phyloP scores from a whole-genome alignment of 1,140 invertebrate genomes.

The Neodiprion pinetum region DNA sequence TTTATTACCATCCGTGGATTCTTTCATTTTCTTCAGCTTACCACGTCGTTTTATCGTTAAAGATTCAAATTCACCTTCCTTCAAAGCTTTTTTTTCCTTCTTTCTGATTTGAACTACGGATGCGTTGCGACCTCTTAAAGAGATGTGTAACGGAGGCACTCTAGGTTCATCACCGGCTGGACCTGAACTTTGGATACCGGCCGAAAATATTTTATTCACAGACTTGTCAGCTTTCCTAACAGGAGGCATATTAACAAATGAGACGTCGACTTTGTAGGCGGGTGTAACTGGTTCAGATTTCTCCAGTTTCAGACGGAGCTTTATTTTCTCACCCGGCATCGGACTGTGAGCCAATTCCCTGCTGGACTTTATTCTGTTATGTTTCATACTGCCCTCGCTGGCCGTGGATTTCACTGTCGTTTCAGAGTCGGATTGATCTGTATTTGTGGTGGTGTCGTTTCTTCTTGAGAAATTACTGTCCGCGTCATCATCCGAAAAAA shows the following conservation, averaged over 20 bases:
- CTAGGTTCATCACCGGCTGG: conserved; percentile 71
- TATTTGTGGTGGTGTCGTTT: conserved; percentile 62
- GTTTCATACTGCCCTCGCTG: conserved; percentile 61
- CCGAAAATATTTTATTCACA: conserved; percentile 51
- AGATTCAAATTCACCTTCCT: conserved; percentile 57
- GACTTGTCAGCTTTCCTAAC: conserved; percentile 62
- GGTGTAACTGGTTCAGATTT: conserved; percentile 79
- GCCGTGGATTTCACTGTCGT: conserved; percentile 65
- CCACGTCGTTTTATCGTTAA: conserved; percentile 48
- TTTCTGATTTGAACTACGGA: conserved; percentile 86
- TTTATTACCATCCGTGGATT: conserved; percentile 55
- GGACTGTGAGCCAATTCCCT: conserved; percentile 54
- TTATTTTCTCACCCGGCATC: conserved; percentile 78
- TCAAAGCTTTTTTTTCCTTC: conserved; percentile 71
- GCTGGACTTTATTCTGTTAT: conserved; percentile 55
- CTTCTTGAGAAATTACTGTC: conserved; percentile 61
- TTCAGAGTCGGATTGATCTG: conserved; percentile 72
- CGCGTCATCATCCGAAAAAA: conserved; percentile 68
- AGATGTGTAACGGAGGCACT: conserved; percentile 90
- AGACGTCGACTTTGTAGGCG: conserved; percentile 82
- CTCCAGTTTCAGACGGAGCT: conserved; percentile 82
- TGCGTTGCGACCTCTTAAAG: conserved; percentile 82
- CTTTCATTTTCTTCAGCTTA: conserved; percentile 60
- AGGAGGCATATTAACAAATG: conserved; percentile 69
- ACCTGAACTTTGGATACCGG: conserved; percentile 21